Evolutionary conservation across 2,797 vertebrate species (phyloP), one percentile per base, ranked within the genome.

Genomic region (Diplodus sargus): DNA sequence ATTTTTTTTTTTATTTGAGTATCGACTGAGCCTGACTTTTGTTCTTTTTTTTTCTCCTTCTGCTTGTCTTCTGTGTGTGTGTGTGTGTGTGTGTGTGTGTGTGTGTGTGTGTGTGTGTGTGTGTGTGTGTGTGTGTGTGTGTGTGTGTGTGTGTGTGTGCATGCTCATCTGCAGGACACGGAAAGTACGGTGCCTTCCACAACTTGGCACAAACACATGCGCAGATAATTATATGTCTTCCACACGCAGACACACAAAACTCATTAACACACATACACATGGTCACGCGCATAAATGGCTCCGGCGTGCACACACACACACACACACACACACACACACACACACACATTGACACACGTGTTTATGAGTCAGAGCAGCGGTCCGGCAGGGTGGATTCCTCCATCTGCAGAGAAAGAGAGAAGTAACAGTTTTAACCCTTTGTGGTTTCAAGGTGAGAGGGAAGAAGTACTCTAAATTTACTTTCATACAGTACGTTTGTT

Each of bases 101-200:
- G 3, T 15, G 14, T 59, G 47, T 53, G 49, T 25, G 22, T 58
- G 39, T 17, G 25, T 61, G 62, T 58, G 42, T 45, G 34, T 49
- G 49, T 22, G 23, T 56, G 54, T 47, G 15, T 9, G 66, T 30
- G 49, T 18, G 47, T 34, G 25, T 7, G 47, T 60, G 47, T 34
- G 48, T 51, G 48, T 51, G 39, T 28, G 20, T 7, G 54, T 22
- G 28, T 12, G 68, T 14, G 56, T 16, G 34, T 54, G 8, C 0
- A 17, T 39, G 57, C 63, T 86, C 76, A 74, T 92, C 69, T 91
- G 84, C 48, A 92, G 78, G 73, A 86, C 79, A 82, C 4, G 92
- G 91, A 95, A 94, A 94, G 93, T 93, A 93, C 90, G 74, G 93
- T 92, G 85, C 81, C 89, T 95, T 94, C 90, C 89, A 87, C 80